Percentiles rank a stretch among this genome's conserved stretches.
Evolutionary conservation across 2,797 vertebrate species (phyloP).

Genomic region (Pempheris klunzingeri): DNA sequence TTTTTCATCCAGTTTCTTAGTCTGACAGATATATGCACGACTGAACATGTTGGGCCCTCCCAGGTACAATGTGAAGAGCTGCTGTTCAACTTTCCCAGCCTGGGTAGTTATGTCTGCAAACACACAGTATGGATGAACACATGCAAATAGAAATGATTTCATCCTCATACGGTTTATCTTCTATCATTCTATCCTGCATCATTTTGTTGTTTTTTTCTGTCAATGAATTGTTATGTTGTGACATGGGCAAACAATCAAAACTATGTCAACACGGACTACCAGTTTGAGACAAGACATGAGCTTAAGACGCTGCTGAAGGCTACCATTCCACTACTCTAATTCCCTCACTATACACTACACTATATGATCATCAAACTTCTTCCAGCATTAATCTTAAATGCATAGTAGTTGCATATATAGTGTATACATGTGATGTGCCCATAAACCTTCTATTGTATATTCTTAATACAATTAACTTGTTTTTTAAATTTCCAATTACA

Average conservation of each 20-base stretch:
- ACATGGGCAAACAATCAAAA: neutral
- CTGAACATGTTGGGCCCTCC: conserved; percentile 76
- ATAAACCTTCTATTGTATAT: too few relatives aligned
- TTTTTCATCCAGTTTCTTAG: conserved; percentile 67
- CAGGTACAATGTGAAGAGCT: conserved; percentile 11
- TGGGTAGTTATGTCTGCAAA: neutral
- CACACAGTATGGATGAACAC: neutral
- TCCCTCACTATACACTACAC: too few relatives aligned
- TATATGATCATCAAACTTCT: too few relatives aligned
- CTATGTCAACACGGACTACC: neutral
- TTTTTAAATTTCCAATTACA: too few relatives aligned
- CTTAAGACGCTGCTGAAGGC: neutral
- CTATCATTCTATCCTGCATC: neutral
- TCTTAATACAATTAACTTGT: too few relatives aligned
- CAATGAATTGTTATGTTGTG: neutral
- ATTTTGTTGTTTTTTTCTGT: neutral
- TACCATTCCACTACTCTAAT: too few relatives aligned
- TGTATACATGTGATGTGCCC: too few relatives aligned
- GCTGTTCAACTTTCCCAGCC: conserved; percentile 15
- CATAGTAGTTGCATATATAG: too few relatives aligned
- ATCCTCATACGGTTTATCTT: neutral
- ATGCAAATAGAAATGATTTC: neutral
- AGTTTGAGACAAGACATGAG: neutral
- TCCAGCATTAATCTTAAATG: too few relatives aligned
- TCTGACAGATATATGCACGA: conserved; percentile 71